Conservation (phyloP, 2,888 invertebrate genomes). For the Cryptocephalus primarius region DNA sequence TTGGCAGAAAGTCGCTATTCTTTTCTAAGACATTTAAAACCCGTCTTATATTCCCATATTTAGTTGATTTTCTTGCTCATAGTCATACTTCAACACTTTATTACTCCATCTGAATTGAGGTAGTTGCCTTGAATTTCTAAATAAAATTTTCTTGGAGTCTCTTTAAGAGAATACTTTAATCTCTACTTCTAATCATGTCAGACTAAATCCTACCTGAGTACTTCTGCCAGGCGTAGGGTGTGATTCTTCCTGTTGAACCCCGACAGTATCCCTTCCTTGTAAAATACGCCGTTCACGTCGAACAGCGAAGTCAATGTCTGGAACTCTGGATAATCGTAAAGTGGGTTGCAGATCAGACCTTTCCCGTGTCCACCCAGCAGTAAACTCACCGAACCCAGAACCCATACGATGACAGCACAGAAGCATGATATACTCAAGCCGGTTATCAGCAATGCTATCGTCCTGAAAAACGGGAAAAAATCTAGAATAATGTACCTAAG, state of each 20-base stretch:
- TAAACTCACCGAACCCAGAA: slow-evolving; percentile 47
- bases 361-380: slow-evolving; percentile 55
- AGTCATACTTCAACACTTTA: too few species aligned
- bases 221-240: slow-evolving; percentile 10
- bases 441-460: slow-evolving; percentile 31
- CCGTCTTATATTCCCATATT: too few species aligned
- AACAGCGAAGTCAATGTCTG: slow-evolving; percentile 51
- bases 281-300: slow-evolving; percentile 54
- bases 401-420: slow-evolving; percentile 50
- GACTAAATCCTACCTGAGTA: slow-evolving; percentile 12
- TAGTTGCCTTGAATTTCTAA: too few species aligned
- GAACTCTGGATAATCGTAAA: slow-evolving; percentile 57
- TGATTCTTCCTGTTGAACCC: slow-evolving; percentile 18
- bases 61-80: too few species aligned
- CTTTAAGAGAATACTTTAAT: too few species aligned
- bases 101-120: too few species aligned
- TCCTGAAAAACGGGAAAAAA: slow-evolving; percentile 17
- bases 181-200: too few species aligned
- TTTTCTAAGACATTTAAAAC: too few species aligned
- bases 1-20: too few species aligned
- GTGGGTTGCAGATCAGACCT: slow-evolving; percentile 59
- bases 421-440: slow-evolving; percentile 47
- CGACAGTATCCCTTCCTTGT: slow-evolving; percentile 43
- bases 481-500: too few species aligned
- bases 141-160: too few species aligned